Percentiles rank a stretch among this genome's conserved stretches.
Evolutionary conservation across 2,888 invertebrate species (phyloP).

Genomic region (Bhutanitis thaidina): DNA sequence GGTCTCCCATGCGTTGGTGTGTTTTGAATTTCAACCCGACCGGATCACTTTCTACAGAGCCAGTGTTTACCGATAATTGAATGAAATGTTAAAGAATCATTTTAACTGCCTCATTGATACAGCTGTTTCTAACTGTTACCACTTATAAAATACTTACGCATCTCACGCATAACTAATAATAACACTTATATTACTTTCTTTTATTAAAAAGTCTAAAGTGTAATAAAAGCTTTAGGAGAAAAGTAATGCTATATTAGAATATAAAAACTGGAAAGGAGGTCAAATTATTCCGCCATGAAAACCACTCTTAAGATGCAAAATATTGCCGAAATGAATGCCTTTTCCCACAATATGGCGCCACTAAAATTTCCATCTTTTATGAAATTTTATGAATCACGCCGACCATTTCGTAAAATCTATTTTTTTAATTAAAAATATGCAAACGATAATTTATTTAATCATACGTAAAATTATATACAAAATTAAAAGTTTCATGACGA

Average conservation of each 20-base stretch:
- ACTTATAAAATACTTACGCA: too few relatives aligned
- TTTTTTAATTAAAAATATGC: slow-evolving; percentile 61
- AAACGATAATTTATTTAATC: slow-evolving; percentile 63
- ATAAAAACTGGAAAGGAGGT: slow-evolving; percentile 38
- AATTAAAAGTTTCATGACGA: too few relatives aligned
- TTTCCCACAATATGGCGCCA: slow-evolving; percentile 75
- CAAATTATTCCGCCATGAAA: slow-evolving; percentile 63
- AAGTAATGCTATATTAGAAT: slow-evolving; percentile 39
- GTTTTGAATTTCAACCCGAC: slow-evolving; percentile 65
- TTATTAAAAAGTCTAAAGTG: slow-evolving; percentile 33
- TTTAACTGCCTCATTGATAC: too few relatives aligned
- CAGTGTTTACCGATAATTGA: slow-evolving; percentile 73
- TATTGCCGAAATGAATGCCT: slow-evolving; percentile 66
- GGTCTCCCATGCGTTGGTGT: slow-evolving; percentile 62
- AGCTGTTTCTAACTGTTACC: too few relatives aligned
- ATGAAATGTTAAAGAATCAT: slow-evolving; percentile 27
- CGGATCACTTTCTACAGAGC: slow-evolving; percentile 45
- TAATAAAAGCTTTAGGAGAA: slow-evolving; percentile 36
- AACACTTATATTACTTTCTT: slow-evolving; percentile 6
- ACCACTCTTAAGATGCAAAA: slow-evolving; percentile 66
- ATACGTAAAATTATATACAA: too few relatives aligned
- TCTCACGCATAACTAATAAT: too few relatives aligned
- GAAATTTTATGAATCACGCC: slow-evolving; percentile 71
- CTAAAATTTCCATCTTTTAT: slow-evolving; percentile 75
- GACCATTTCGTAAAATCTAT: slow-evolving; percentile 66